Percentiles rank a stretch among this genome's conserved stretches.
Evolutionary conservation across 2,888 invertebrate genomes (phyloP).

Genomic region (Heliconius charithonia): DNA sequence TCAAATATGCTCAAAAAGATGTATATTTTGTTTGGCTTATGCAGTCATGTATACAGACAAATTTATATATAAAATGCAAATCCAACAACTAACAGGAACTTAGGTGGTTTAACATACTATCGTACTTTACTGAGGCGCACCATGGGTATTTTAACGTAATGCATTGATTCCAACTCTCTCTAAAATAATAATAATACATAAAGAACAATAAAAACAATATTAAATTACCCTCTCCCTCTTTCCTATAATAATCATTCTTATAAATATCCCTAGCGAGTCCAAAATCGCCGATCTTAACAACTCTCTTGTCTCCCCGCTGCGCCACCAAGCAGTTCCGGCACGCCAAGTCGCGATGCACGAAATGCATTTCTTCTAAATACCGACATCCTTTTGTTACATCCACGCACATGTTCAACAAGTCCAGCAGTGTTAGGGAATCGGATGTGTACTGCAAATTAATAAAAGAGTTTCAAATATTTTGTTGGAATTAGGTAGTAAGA

Average conservation of each 20-base stretch:
- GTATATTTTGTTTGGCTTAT: no score
- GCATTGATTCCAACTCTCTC: background rate
- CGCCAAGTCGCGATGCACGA: constrained; percentile 98
- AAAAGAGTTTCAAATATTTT: background rate
- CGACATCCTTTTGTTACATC: constrained; percentile 98
- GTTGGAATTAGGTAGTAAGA: no score
- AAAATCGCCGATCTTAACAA: constrained; percentile 99
- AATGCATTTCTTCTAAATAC: constrained; percentile 98
- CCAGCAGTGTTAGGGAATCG: constrained; percentile 89
- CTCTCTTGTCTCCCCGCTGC: constrained; percentile 86
- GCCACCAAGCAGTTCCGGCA: constrained; percentile 98
- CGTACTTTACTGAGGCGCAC: no score
- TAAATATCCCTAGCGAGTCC: constrained; percentile 98
- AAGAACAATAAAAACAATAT: background rate
- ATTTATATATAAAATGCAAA: no score
- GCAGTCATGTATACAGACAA: no score
- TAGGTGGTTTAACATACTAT: no score
- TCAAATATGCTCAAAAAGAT: no score
- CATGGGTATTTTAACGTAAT: background rate
- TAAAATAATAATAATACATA: background rate
- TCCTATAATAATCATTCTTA: constrained; percentile 98
- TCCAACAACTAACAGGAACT: no score
- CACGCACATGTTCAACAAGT: constrained; percentile 95
- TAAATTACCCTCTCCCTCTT: constrained; percentile 89
- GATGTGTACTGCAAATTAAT: constrained; percentile 79